Evolutionary conservation across 1,140 invertebrate species (phyloP).

Genomic region (Euwallacea fornicatus): DNA sequence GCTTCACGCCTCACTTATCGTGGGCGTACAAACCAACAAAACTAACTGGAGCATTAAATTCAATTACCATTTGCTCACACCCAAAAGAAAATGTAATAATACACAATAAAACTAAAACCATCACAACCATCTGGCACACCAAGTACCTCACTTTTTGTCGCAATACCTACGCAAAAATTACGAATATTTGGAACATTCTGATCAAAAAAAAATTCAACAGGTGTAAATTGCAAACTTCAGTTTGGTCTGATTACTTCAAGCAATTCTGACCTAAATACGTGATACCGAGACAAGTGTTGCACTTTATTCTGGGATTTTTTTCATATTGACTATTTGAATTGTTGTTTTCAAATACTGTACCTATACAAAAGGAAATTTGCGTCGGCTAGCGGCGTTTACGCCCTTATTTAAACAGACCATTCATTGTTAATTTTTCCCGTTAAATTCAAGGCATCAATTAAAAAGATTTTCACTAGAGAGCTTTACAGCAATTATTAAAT

Average conservation of each 20-base stretch:
- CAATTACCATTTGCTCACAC: neutral
- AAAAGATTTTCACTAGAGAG: too few relatives aligned
- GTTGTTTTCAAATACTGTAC: neutral
- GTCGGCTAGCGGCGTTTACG: too few relatives aligned
- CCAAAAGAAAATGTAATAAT: neutral
- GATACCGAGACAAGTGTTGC: slow-evolving; percentile 27
- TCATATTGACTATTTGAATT: slow-evolving; percentile 3
- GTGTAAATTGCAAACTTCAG: slow-evolving; percentile 4
- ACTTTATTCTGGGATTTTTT: slow-evolving; percentile 14
- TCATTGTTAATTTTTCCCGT: too few relatives aligned
- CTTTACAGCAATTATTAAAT: too few relatives aligned
- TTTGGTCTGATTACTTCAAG: slow-evolving; percentile 15
- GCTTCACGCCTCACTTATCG: neutral
- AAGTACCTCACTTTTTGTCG: neutral
- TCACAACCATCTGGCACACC: neutral
- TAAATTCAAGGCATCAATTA: too few relatives aligned
- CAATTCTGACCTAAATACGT: slow-evolving; percentile 26
- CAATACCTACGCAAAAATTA: neutral
- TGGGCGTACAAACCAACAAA: neutral
- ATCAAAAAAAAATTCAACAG: too few relatives aligned
- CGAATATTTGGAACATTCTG: too few relatives aligned
- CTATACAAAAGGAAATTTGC: slow-evolving; percentile 6
- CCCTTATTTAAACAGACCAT: too few relatives aligned
- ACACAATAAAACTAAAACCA: neutral
- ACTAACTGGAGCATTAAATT: slow-evolving; percentile 13